Evolutionary conservation across 2,888 invertebrate genomes (phyloP).

Genomic region (Serripes groenlandicus): DNA sequence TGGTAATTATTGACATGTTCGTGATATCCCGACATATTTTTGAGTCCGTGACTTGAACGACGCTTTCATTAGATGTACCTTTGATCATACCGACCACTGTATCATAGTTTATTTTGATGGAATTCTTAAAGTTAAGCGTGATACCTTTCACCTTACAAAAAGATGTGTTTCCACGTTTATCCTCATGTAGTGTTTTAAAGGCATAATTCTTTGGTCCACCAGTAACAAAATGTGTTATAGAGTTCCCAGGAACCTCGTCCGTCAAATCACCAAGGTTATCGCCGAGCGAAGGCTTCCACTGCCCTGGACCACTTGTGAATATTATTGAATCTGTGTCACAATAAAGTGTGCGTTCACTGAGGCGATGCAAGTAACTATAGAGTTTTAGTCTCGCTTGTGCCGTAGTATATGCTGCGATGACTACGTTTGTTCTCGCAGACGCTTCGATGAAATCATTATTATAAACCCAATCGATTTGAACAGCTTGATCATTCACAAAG

Average conservation of each 20-base stretch:
- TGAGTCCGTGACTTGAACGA: neutral
- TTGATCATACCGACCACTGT: conserved; percentile 4
- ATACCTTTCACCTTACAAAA: conserved; percentile 38
- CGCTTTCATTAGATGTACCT: neutral
- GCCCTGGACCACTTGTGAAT: conserved; percentile 14
- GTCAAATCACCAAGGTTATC: neutral
- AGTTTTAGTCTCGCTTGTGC: conserved; percentile 55
- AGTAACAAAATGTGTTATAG: conserved; percentile 54
- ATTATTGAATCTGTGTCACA: conserved; percentile 42
- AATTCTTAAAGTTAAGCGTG: conserved; percentile 37
- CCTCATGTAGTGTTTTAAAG: neutral
- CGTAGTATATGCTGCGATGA: conserved; percentile 47
- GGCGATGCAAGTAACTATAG: conserved; percentile 26
- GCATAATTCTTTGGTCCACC: conserved; percentile 39
- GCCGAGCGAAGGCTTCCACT: conserved; percentile 57
- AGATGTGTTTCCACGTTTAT: conserved; percentile 9
- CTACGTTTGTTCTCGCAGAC: conserved; percentile 25
- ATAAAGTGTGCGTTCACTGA: conserved; percentile 23
- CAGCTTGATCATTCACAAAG: conserved; percentile 38
- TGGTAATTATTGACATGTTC: conserved; percentile 15
- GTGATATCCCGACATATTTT: conserved; percentile 8
- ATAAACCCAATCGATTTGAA: conserved; percentile 19
- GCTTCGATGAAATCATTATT: conserved; percentile 27
- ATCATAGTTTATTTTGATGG: conserved; percentile 56
- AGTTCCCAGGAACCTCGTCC: neutral